Conservation (phyloP, 2,113 vertebrate species). For the Rhinolophus ferrumequinum region DNA sequence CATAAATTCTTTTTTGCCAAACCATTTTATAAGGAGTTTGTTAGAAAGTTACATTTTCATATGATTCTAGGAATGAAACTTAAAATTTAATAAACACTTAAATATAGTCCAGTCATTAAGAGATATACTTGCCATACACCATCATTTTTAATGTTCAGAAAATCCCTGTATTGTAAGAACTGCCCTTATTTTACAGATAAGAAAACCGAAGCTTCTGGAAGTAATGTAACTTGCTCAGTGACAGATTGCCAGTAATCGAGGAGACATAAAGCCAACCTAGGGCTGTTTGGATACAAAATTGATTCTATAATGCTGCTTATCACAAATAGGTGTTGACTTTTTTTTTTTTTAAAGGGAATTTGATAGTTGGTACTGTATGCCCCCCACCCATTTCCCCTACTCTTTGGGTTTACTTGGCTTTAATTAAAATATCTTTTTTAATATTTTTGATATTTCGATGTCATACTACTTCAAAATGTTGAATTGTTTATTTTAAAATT, state of each 20-base stretch:
- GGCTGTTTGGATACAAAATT: background rate
- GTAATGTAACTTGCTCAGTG: background rate
- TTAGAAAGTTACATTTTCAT: background rate
- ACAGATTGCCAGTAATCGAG: background rate
- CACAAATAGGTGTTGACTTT: background rate
- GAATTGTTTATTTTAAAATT: background rate
- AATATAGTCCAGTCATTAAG: background rate
- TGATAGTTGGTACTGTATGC: background rate
- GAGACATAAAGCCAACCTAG: background rate
- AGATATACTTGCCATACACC: background rate
- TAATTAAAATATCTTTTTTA: background rate
- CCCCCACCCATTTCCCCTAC: background rate
- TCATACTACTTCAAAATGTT: background rate
- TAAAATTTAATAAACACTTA: background rate
- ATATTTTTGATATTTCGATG: background rate
- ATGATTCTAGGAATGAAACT: background rate
- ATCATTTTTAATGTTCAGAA: background rate
- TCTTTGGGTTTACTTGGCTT: background rate
- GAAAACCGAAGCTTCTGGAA: background rate
- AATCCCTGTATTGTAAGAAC: background rate
- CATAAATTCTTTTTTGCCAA: background rate
- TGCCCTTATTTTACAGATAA: background rate
- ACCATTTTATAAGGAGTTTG: background rate
- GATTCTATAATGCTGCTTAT: background rate
- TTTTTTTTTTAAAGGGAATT: background rate